Percentiles rank a stretch among this genome's conserved stretches.
Conservation (phyloP, 2,113 vertebrate genomes). For the Meles meles region DNA sequence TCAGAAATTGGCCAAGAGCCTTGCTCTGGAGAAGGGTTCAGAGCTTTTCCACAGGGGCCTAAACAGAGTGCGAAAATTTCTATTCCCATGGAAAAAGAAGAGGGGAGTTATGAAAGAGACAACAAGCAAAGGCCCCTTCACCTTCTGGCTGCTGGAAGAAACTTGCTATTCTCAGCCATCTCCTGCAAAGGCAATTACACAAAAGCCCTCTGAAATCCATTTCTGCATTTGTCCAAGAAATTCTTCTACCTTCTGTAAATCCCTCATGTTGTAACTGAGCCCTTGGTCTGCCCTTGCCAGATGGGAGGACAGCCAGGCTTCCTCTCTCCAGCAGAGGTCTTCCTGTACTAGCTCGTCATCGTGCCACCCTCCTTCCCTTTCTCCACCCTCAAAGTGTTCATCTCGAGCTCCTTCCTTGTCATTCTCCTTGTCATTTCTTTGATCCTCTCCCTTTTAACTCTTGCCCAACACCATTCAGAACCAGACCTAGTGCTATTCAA, state of each 20-base stretch:
- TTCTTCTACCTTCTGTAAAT: conserved; percentile 53
- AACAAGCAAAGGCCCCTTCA: neutral
- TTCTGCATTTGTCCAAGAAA: conserved; percentile 49
- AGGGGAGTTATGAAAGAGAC: neutral
- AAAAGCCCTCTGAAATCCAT: conserved; percentile 53
- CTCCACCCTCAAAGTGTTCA: neutral
- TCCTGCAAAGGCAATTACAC: conserved; percentile 56
- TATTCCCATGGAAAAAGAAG: neutral
- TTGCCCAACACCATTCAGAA: neutral
- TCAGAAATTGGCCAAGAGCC: conserved; percentile 49
- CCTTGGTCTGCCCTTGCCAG: conserved; percentile 47
- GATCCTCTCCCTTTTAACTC: conserved; percentile 11
- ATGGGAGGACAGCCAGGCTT: conserved; percentile 33
- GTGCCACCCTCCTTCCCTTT: neutral
- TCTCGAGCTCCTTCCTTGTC: neutral
- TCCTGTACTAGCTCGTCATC: conserved; percentile 17
- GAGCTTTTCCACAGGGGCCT: neutral
- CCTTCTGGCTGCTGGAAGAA: neutral
- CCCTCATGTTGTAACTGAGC: conserved; percentile 47
- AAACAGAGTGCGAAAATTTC: neutral
- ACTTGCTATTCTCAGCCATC: conserved; percentile 57
- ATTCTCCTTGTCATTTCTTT: neutral
- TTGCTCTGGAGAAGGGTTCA: conserved; percentile 63
- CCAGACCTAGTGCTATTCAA: neutral
- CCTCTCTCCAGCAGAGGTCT: conserved; percentile 33